A percentile compares a stretch with the other conserved stretches of the same genome.
Conservation (phyloP, 2,888 invertebrate genomes). For the Pecten maximus region DNA sequence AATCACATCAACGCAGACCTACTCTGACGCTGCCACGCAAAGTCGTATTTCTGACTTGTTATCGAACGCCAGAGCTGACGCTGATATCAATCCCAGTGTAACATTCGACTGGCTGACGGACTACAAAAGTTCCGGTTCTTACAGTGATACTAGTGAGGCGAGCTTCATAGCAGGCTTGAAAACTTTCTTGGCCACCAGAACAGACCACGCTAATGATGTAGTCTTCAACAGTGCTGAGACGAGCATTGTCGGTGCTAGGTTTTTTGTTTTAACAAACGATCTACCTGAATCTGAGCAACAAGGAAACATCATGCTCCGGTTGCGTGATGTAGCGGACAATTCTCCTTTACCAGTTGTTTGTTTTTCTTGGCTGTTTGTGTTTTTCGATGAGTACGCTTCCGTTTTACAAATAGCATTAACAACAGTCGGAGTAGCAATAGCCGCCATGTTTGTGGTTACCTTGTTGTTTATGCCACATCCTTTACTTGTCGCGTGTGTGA, state of each 20-base stretch:
- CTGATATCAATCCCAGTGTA: conserved; percentile 45
- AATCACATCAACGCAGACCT: conserved; percentile 42
- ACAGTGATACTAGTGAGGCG: not conserved
- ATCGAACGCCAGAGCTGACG: conserved; percentile 38
- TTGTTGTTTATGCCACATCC: conserved; percentile 72
- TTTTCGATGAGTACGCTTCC: conserved; percentile 72
- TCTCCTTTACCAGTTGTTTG: conserved; percentile 62
- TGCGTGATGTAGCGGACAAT: conserved; percentile 62
- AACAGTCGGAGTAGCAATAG: conserved; percentile 70
- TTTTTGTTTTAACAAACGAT: conserved; percentile 86
- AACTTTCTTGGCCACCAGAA: not conserved
- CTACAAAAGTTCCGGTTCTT: conserved; percentile 37
- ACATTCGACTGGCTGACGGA: conserved; percentile 53
- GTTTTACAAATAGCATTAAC: conserved; percentile 71
- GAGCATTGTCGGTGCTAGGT: not conserved
- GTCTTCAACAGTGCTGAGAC: not conserved
- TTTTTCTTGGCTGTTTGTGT: conserved; percentile 67
- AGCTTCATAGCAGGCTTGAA: not conserved
- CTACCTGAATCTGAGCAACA: conserved; percentile 88
- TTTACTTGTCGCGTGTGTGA: conserved; percentile 66
- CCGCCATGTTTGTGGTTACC: conserved; percentile 71
- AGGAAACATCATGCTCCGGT: conserved; percentile 64
- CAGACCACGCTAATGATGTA: conserved; percentile 35
- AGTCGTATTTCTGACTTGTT: conserved; percentile 42
- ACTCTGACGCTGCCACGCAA: conserved; percentile 44